These are phyloP conservation scores for Emys orbicularis DNA, from an alignment of 2,797 vertebrate genomes.

Conservation along the genomic window DNA sequence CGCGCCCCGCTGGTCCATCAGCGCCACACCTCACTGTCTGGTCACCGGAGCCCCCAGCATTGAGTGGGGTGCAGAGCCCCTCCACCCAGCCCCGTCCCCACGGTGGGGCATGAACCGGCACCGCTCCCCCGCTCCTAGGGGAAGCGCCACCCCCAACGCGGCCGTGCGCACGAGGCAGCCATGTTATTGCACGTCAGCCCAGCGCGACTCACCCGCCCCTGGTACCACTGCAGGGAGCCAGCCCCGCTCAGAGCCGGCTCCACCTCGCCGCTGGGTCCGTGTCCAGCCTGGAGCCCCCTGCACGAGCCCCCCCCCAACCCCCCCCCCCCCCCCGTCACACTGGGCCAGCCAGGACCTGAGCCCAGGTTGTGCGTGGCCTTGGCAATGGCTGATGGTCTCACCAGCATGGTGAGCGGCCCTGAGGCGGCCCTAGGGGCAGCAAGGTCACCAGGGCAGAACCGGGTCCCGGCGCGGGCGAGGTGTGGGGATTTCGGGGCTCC, in stretches of 20 bases:
- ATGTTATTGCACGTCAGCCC: constrained; percentile 67
- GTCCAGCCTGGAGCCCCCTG: not conserved
- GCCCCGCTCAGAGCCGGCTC: not conserved
- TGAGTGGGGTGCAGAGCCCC: not conserved
- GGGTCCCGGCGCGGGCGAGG: constrained; percentile 60
- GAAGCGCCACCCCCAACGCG: not conserved
- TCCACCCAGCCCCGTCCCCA: not conserved
- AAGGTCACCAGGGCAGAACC: constrained; percentile 36
- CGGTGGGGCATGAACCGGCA: not conserved
- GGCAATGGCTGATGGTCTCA: fast-evolving
- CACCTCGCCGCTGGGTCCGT: no score
- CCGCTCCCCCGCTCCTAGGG: fast-evolving
- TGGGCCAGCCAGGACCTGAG: not conserved
- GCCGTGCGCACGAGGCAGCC: fast-evolving
- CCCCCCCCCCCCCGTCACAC: no score
- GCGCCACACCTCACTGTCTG: not conserved
- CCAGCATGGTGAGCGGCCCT: fast-evolving
- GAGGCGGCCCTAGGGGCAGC: not conserved
- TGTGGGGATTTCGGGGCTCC: no score
- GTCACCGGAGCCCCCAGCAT: not conserved
- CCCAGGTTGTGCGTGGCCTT: fast-evolving
- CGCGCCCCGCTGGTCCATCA: fast-evolving
- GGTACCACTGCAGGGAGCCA: constrained; percentile 1
- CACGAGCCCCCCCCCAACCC: not conserved
- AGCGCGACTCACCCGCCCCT: not conserved